Evolutionary conservation across 2,797 vertebrate genomes (phyloP), one percentile per base, ranked within the genome.

Genomic region (Anas flavirostris): DNA sequence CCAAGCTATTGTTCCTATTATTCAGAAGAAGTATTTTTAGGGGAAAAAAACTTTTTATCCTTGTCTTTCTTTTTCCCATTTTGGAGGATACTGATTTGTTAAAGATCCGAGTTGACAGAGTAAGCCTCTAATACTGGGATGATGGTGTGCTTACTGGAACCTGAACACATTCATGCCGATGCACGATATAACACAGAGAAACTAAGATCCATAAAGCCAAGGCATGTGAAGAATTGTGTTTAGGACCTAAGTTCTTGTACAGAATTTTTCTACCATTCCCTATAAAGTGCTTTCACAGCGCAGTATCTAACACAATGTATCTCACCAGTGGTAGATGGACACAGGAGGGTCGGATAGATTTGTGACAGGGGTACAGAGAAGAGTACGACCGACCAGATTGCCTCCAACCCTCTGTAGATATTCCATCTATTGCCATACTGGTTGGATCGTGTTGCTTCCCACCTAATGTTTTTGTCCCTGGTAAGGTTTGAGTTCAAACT

Each of bases 31-130:
- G 18, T 50, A 23, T 86, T 91, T 88, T 69, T 46, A 72, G 19
- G 33, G 48, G 31, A 60, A 33, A 82, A 82, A 74, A 87, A 25
- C 4, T 59, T 82, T 80, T 68, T 68, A 5, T 60, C 19, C 41
- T 63, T 84, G 74, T 31, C 56, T 82, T 50, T 31, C 56, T 82
- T 50, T 2, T 78, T 82, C 59, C 67, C 22, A 35, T 84, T 84
- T 89, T 63, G 81, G 70, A 90, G 74, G 35, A 53, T 77, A 44
- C 35, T 58, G 72, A 53, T 92, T 86, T 82, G 50, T 82, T 93
- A 91, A 48, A 0, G 8, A 19, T 79, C 41, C 7, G 33, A 56
- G 70, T 44, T 81, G 74, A 70, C 53, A 23, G 37, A 64, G 12
- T 4, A 26, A 86, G 29, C 33, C 37, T 86, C 35, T 66, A 16